Evolutionary conservation across 92 coral and sea anemone species (phyloP).

Genomic region (Parazoanthus swiftii): DNA sequence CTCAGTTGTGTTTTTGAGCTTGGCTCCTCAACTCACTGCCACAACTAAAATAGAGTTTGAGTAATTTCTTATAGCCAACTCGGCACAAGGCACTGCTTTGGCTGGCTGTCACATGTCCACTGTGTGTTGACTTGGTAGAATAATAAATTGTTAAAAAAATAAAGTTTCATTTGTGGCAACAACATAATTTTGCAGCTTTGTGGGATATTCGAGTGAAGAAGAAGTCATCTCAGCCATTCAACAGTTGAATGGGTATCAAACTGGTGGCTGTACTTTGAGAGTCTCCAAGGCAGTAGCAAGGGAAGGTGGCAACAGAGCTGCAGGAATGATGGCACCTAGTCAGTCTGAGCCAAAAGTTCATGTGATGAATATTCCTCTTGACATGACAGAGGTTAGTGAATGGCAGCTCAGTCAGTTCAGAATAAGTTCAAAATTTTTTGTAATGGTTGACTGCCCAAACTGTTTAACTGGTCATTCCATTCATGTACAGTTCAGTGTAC

Average conservation of each 20-base stretch:
- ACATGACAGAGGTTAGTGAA: constrained; percentile 72
- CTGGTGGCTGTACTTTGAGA: constrained; percentile 53
- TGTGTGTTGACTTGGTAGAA: no score
- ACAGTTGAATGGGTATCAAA: constrained; percentile 53
- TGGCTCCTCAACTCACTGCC: no score
- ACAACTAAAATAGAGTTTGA: no score
- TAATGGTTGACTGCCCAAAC: no score
- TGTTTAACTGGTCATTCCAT: no score
- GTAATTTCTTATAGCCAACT: no score
- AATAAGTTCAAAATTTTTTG: background rate
- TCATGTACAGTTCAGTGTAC: no score
- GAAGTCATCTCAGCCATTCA: constrained; percentile 68
- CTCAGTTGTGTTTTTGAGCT: no score
- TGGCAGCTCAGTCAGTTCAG: background rate
- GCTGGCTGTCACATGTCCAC: no score
- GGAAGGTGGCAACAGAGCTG: constrained; percentile 36
- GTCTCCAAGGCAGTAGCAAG: constrained; percentile 65
- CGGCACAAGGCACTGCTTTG: no score
- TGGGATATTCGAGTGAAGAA: constrained; percentile 73
- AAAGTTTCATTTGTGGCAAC: background rate
- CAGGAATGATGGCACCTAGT: background rate
- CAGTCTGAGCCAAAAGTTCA: constrained; percentile 60
- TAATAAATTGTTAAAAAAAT: no score
- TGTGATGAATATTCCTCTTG: constrained; percentile 76
- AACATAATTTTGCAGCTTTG: constrained; percentile 55